Evolutionary conservation across 2,113 vertebrate genomes (phyloP).

Genomic region (Indicator indicator): DNA sequence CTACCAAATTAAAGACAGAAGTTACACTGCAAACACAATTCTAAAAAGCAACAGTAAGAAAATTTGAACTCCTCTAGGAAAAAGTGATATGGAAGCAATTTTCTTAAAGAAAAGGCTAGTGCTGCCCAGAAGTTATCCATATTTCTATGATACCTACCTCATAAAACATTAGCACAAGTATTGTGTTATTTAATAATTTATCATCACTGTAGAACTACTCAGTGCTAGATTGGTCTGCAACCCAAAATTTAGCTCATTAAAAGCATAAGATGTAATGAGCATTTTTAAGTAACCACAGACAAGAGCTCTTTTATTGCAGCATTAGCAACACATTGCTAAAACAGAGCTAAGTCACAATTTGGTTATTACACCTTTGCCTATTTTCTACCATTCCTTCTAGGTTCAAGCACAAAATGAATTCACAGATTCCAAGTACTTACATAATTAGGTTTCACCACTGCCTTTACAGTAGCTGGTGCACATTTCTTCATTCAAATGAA

Average conservation of each 20-base stretch:
- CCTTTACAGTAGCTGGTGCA: background rate
- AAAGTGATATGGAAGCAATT: background rate
- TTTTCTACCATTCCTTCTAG: background rate
- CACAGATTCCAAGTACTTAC: constrained; percentile 33
- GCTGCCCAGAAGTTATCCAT: background rate
- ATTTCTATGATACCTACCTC: background rate
- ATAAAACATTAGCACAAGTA: background rate
- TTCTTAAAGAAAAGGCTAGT: background rate
- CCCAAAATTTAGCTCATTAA: background rate
- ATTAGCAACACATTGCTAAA: background rate
- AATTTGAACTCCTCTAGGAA: background rate
- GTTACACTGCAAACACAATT: background rate
- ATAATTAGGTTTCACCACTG: constrained; percentile 1
- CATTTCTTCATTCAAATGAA: background rate
- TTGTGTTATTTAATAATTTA: background rate
- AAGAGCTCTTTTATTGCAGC: background rate
- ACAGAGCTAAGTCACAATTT: background rate
- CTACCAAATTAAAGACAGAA: background rate
- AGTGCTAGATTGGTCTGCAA: background rate
- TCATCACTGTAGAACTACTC: background rate
- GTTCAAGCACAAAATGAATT: background rate
- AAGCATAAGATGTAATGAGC: background rate
- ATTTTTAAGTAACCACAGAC: background rate
- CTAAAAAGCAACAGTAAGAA: background rate
- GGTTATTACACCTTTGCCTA: background rate